Conservation (phyloP, 2,797 vertebrate species). For the Rhinichthys osculus region DNA sequence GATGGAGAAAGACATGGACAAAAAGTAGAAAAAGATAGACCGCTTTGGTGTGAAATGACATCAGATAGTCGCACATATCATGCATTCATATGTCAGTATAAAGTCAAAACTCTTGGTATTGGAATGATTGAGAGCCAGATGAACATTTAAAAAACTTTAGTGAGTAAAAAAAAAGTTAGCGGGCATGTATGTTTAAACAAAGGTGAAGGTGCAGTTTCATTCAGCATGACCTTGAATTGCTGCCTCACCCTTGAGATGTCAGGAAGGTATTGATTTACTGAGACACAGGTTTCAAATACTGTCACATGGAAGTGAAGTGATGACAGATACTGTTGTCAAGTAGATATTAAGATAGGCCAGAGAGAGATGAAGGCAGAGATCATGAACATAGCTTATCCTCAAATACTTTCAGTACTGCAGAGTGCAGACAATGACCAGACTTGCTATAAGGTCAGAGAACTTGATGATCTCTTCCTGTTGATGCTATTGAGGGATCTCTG, state of each 20-base stretch:
- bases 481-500: background rate
- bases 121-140: background rate
- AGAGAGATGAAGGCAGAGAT: conserved; percentile 49
- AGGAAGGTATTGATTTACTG: conserved; percentile 65
- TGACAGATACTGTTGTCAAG: conserved; percentile 81
- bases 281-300: conserved; percentile 69
- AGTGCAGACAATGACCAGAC: conserved; percentile 24
- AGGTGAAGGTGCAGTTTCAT: conserved; percentile 37
- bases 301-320: conserved; percentile 68
- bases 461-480: conserved; percentile 8
- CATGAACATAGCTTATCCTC: conserved; percentile 22
- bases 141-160: background rate
- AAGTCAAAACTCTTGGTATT: background rate
- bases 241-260: conserved; percentile 57
- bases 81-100: background rate
- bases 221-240: conserved; percentile 70
- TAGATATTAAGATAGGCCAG: conserved; percentile 69
- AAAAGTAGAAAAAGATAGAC: background rate
- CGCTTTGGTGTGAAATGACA: background rate
- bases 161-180: background rate
- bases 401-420: background rate
- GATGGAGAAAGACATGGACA: background rate
- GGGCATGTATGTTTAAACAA: background rate
- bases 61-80: background rate
- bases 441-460: conserved; percentile 42